Base-by-base conservation (phyloP, 1,140 invertebrate species). In the Octopus sinensis region DNA sequence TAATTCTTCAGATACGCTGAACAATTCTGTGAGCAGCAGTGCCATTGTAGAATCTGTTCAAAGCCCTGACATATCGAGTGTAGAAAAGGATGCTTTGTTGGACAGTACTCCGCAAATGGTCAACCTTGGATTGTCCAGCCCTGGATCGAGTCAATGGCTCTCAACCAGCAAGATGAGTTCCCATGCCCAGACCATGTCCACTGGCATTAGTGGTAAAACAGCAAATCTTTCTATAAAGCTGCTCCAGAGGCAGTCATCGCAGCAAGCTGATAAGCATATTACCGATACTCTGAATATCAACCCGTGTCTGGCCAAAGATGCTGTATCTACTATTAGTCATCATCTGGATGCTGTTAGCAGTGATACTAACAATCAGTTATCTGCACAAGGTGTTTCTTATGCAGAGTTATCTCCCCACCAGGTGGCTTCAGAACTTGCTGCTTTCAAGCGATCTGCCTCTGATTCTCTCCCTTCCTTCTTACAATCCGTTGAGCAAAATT, bases 51-150 rank as follows among this genome's bases (percentile, higher is more conserved):
- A 77, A 77, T 17, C 76, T 7, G 17, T 51, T 52, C 76, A 82
- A 53, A 80, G 78, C 78, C 81, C 85, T 52, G 80, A 84, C 82
- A 81, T 86, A 53, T 83, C 79, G 80, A 76, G 82, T 76, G 71
- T 87, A 6, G 86, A 87, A 73, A 84, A 81, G 53, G 86, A 87
- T 83, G 86, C 86, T 10, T 76, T 87, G 9, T 13, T 81, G 75
- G 83, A 84, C 76, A 81, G 43, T 68, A 82, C n/a, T 76, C 80
- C 80, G 54, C 80, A 53, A 62, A 77, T 77, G 76, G 6, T 77
- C 0, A 43, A 6, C 17, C 13, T 77, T n/a, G 76, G 52, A 53
- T 43, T 77, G 4, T 17, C 30, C 43, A 73, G 30, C 6, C 9
- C 13, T 6, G 68, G 7, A 6, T 73, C 68, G 6, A 9, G 13